These are phyloP conservation scores for Lonchura striata DNA, from an alignment of 2,113 vertebrate genomes.

Conservation along the genomic window DNA sequence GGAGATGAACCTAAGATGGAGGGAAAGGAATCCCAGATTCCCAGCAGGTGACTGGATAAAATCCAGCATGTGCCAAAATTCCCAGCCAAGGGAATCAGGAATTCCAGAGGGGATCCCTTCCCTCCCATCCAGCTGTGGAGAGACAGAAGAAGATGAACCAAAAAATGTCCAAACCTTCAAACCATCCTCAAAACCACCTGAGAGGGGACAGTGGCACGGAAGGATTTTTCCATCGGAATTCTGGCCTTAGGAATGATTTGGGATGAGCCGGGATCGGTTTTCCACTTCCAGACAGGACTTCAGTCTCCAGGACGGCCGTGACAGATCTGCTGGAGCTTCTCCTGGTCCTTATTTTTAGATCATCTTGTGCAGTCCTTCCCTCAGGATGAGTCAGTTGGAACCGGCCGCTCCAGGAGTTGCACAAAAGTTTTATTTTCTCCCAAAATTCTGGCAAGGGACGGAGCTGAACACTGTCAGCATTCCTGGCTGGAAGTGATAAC, in stretches of 20 bases:
- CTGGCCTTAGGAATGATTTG: background rate
- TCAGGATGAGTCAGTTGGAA: background rate
- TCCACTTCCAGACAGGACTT: background rate
- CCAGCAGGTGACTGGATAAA: fast-evolving
- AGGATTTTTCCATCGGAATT: background rate
- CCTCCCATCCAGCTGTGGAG: background rate
- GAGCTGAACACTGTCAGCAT: background rate
- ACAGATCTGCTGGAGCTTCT: background rate
- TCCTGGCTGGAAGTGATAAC: background rate
- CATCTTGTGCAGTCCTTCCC: background rate
- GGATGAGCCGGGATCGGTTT: background rate
- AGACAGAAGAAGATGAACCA: background rate
- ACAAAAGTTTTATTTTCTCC: background rate
- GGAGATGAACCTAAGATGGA: background rate
- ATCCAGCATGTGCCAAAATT: fast-evolving
- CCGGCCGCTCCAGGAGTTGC: background rate
- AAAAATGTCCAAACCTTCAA: background rate
- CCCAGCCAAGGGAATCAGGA: background rate
- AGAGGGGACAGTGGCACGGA: too few relatives aligned
- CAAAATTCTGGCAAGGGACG: background rate
- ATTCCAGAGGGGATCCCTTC: background rate
- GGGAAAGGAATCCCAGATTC: background rate
- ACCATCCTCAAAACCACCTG: fast-evolving
- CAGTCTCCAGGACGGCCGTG: background rate
- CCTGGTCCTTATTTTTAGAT: background rate